Percentiles rank a stretch among this genome's conserved stretches.
phyloP scores from a whole-genome alignment of 2,888 invertebrate genomes.

The Caradrina clavipalpis region DNA sequence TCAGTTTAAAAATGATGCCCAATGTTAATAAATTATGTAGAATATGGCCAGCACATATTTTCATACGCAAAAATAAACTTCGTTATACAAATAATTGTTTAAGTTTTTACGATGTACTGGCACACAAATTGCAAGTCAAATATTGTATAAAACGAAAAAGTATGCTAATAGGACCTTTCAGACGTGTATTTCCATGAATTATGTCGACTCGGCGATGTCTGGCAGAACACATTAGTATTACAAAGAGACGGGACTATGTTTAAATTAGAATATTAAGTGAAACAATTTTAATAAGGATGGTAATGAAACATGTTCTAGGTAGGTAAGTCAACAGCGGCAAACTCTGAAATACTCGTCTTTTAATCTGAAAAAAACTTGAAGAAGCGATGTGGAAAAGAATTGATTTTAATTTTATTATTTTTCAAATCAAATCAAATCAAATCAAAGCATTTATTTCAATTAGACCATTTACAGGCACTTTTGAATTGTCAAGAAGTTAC shows the following conservation, averaged over 20 bases:
- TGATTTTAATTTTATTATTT: background rate
- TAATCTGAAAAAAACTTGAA: background rate
- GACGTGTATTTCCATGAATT: conserved; percentile 49
- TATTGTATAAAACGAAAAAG: conserved; percentile 44
- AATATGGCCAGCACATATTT: conserved; percentile 10
- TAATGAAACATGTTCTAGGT: conserved; percentile 6
- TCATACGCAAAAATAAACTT: conserved; percentile 25
- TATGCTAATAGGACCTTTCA: conserved; percentile 50
- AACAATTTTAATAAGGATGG: conserved; percentile 16
- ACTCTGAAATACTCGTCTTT: no score
- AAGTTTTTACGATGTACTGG: conserved; percentile 27
- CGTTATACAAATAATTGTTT: conserved; percentile 37
- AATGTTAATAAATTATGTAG: background rate
- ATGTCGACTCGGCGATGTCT: conserved; percentile 39
- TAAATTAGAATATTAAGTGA: conserved; percentile 50
- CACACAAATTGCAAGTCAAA: conserved; percentile 40
- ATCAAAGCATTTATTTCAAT: no score
- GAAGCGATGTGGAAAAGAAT: background rate
- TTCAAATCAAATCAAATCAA: no score
- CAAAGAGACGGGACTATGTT: conserved; percentile 48
- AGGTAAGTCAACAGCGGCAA: conserved; percentile 5
- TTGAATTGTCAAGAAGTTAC: no score
- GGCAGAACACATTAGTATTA: conserved; percentile 44
- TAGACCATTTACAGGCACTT: no score
- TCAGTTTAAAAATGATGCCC: background rate